Percentiles rank a stretch among this genome's conserved stretches.
Conservation (phyloP, 2,888 invertebrate genomes). For the Stegophylla sp. region DNA sequence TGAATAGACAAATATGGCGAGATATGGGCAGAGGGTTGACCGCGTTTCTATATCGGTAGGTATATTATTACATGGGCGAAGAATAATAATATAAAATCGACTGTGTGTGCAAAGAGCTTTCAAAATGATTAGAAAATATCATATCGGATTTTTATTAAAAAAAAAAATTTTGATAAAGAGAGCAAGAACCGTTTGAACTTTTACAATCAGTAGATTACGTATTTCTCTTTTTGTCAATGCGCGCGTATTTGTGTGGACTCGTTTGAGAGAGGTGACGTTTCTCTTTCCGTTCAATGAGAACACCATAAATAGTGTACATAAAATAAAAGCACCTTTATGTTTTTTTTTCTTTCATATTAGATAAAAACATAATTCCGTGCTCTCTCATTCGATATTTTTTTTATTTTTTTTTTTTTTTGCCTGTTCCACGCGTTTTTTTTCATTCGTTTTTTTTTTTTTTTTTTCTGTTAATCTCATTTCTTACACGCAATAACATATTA, state of each 20-base stretch:
- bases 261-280: conserved; percentile 36
- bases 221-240: conserved; percentile 34
- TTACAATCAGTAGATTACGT: conserved; percentile 43
- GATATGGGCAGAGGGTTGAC: background rate
- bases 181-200: conserved; percentile 47
- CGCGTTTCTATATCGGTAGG: conserved; percentile 7
- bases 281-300: conserved; percentile 8
- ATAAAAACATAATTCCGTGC: background rate
- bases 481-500: background rate
- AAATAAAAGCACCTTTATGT: conserved; percentile 12
- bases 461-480: too few relatives aligned
- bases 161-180: conserved; percentile 23
- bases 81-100: conserved; percentile 25
- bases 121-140: conserved; percentile 42
- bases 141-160: conserved; percentile 3
- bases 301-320: conserved; percentile 17
- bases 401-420: conserved; percentile 3
- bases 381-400: background rate
- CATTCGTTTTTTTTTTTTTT: background rate
- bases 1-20: background rate
- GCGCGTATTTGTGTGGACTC: background rate
- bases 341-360: background rate
- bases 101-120: conserved; percentile 31
- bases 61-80: background rate
- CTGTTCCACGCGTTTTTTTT: background rate